These are phyloP conservation scores for Anaspis maculata DNA, from an alignment of 2,888 invertebrate genomes.

Conservation along the genomic window DNA sequence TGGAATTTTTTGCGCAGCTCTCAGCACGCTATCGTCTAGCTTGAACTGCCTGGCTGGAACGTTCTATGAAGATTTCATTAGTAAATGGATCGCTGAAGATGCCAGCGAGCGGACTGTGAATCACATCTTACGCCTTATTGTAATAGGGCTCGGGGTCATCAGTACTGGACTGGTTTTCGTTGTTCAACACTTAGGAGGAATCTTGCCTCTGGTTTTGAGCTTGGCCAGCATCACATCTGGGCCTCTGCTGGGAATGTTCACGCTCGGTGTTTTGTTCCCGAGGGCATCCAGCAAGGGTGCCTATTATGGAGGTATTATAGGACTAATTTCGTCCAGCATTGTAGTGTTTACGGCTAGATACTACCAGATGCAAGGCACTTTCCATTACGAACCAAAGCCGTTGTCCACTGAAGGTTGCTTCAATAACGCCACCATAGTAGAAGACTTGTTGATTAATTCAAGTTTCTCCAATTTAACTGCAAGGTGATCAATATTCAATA, in stretches of 20 bases:
- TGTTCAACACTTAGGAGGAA: slow-evolving; percentile 36
- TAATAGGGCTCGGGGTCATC: slow-evolving; percentile 50
- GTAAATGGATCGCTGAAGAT: slow-evolving; percentile 44
- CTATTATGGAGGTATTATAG: slow-evolving; percentile 27
- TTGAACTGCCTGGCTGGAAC: slow-evolving; percentile 55
- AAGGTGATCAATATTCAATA: no score
- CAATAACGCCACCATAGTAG: neutral
- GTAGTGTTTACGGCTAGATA: slow-evolving; percentile 27
- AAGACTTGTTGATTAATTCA: neutral
- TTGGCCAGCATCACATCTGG: slow-evolving; percentile 28
- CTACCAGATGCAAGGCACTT: slow-evolving; percentile 14
- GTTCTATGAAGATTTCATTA: slow-evolving; percentile 54
- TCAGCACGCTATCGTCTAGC: slow-evolving; percentile 52
- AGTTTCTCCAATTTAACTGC: neutral
- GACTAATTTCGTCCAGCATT: slow-evolving; percentile 27
- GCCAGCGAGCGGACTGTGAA: slow-evolving; percentile 47
- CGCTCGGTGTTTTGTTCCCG: slow-evolving; percentile 58
- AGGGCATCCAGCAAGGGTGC: slow-evolving; percentile 49
- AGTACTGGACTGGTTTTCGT: slow-evolving; percentile 65
- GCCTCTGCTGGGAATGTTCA: slow-evolving; percentile 57
- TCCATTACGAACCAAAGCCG: slow-evolving; percentile 14
- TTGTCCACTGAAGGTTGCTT: slow-evolving; percentile 15
- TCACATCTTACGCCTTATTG: slow-evolving; percentile 49
- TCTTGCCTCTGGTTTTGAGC: slow-evolving; percentile 54
- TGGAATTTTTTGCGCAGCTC: slow-evolving; percentile 44